Percentiles rank a stretch among this genome's conserved stretches.
Evolutionary conservation across 2,888 invertebrate genomes (phyloP).

Genomic region (Sarcophaga rosellei): DNA sequence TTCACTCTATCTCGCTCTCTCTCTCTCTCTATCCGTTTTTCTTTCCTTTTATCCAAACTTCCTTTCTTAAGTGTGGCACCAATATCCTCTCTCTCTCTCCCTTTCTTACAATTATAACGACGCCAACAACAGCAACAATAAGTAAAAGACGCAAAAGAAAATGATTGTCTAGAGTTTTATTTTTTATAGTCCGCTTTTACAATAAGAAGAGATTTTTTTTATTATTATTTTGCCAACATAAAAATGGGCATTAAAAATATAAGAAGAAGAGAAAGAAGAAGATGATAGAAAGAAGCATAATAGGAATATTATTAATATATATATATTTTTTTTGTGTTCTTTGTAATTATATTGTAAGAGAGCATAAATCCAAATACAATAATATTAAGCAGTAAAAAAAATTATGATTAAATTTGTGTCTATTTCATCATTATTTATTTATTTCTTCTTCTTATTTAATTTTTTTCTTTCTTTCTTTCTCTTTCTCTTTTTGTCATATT

Average conservation of each 20-base stretch:
- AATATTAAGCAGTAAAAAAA: constrained; percentile 16
- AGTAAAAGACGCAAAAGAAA: background rate
- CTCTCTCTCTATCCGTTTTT: background rate
- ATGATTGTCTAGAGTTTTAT: background rate
- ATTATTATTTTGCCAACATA: background rate
- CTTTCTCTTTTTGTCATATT: constrained; percentile 33
- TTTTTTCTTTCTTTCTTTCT: constrained; percentile 35
- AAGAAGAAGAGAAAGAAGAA: background rate
- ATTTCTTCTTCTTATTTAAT: constrained; percentile 10
- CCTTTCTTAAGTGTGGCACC: no score
- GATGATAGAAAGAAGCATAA: no score
- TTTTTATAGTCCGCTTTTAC: background rate
- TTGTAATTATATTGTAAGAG: background rate
- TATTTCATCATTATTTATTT: constrained; percentile 44
- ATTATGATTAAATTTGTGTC: constrained; percentile 33
- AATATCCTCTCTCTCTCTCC: no score
- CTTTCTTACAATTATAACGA: background rate
- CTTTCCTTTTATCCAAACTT: background rate
- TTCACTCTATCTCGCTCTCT: constrained; percentile 49
- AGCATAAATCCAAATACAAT: background rate
- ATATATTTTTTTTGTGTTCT: background rate
- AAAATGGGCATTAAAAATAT: background rate
- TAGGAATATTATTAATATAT: background rate
- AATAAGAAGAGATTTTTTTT: background rate
- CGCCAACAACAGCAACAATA: background rate